These are phyloP conservation scores for Nebria salina DNA, from an alignment of 2,888 invertebrate species.

Conservation along the genomic window DNA sequence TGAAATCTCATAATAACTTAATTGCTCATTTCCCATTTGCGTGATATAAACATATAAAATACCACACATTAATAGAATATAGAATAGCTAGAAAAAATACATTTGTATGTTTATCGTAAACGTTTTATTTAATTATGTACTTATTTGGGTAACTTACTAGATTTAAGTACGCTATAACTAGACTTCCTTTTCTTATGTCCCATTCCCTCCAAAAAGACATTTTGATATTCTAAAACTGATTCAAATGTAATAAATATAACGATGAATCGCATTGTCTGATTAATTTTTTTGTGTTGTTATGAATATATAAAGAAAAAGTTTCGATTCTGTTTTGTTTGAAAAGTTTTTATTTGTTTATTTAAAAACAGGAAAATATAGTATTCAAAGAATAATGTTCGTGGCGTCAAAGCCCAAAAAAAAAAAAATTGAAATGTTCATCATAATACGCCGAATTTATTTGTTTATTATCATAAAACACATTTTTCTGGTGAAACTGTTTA, in stretches of 20 bases:
- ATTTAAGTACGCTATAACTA: not conserved
- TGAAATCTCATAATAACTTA: not conserved
- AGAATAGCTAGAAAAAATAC: not conserved
- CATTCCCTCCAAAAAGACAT: not conserved
- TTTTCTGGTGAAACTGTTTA: slow-evolving; percentile 18
- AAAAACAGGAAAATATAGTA: too few species aligned
- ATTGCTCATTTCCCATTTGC: not conserved
- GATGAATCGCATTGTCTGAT: too few species aligned
- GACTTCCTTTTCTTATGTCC: not conserved
- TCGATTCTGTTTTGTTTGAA: too few species aligned
- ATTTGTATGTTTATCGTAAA: not conserved
- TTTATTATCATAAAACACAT: not conserved
- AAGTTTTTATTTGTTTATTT: too few species aligned
- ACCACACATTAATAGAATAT: not conserved
- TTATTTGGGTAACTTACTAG: not conserved
- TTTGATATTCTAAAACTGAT: not conserved
- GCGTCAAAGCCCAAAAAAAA: not conserved
- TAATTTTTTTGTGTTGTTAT: too few species aligned
- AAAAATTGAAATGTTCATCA: too few species aligned
- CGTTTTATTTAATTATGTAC: not conserved
- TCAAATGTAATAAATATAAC: too few species aligned
- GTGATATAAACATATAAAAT: not conserved
- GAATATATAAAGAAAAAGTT: too few species aligned
- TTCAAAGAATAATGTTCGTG: not conserved
- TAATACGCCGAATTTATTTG: not conserved